These are phyloP conservation scores for Nothocercus nigrocapillus DNA, from an alignment of 2,113 vertebrate species.

Conservation along the genomic window DNA sequence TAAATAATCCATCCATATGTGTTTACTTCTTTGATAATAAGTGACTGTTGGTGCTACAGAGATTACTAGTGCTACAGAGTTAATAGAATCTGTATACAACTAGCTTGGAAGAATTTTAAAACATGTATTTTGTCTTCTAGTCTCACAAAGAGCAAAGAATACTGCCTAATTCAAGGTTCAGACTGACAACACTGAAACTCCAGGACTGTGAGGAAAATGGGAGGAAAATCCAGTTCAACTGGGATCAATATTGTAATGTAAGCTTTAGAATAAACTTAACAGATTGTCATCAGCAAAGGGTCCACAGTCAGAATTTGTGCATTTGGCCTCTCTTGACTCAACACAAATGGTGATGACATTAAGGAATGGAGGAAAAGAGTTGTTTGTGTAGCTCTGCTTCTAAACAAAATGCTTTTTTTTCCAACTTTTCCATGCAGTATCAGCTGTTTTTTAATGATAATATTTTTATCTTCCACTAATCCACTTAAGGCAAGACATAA, in stretches of 20 bases:
- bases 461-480: slow-evolving; percentile 59
- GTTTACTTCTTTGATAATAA: neutral
- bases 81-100: neutral
- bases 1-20: neutral
- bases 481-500: slow-evolving; percentile 43
- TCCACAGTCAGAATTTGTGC: neutral
- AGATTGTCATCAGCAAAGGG: neutral
- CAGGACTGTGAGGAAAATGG: neutral
- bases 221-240: neutral
- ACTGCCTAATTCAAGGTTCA: neutral
- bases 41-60: neutral
- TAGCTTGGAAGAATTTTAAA: neutral
- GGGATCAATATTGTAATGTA: neutral
- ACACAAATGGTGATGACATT: neutral
- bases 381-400: slow-evolving; percentile 5
- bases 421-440: slow-evolving; percentile 19
- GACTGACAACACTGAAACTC: neutral
- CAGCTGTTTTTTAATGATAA: slow-evolving; percentile 35
- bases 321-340: neutral
- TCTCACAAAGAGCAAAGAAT: neutral
- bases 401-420: slow-evolving; percentile 15
- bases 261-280: neutral
- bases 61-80: neutral
- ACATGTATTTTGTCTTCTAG: neutral
- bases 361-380: neutral